Conservation (phyloP, 2,888 invertebrate species). For the Tipula helvola region DNA sequence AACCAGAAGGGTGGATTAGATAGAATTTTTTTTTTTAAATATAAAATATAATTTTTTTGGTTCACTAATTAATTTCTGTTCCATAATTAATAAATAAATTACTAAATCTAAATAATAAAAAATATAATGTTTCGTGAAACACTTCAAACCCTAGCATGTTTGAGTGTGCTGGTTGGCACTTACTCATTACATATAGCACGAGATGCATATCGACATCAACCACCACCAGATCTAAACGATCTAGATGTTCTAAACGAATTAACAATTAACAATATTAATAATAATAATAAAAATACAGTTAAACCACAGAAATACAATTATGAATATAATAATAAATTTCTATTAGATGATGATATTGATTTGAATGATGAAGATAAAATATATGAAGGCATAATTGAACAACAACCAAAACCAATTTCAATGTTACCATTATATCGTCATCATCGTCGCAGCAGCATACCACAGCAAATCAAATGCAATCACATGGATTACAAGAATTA, state of each 20-base stretch:
- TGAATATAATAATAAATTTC: not conserved
- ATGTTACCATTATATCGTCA: not conserved
- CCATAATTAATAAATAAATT: not conserved
- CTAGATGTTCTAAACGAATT: constrained; percentile 13
- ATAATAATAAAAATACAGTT: not conserved
- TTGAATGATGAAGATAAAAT: not conserved
- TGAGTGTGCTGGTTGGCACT: constrained; percentile 16
- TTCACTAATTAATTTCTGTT: not conserved
- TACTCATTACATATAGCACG: constrained; percentile 17
- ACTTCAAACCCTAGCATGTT: constrained; percentile 16
- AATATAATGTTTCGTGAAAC: constrained; percentile 18
- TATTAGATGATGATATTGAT: not conserved
- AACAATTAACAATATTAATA: not conserved
- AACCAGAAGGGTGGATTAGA: not conserved
- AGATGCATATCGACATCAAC: constrained; percentile 16
- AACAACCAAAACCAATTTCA: not conserved
- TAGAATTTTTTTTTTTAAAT: not conserved
- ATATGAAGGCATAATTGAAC: not conserved
- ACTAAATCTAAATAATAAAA: not conserved
- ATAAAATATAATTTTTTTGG: not conserved
- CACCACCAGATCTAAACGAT: constrained; percentile 14
- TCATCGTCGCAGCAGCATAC: not conserved
- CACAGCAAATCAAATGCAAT: not conserved
- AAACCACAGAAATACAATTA: not conserved
- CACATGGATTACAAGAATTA: constrained; percentile 13